Base-by-base conservation (phyloP, 2,888 invertebrate genomes). In the Chloromyia formosa region DNA sequence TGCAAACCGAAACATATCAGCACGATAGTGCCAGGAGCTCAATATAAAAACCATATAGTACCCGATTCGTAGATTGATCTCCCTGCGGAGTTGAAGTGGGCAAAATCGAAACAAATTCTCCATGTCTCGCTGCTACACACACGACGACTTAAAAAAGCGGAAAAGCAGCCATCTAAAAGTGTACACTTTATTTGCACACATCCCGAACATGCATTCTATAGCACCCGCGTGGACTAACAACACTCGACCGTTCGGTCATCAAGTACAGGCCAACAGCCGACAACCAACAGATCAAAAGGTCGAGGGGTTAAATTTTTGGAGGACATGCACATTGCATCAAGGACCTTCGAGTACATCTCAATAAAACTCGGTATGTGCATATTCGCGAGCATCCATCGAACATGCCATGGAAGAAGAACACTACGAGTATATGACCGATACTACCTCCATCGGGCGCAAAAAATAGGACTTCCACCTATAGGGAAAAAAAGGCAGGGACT, bases 121-220 rank as follows among this genome's bases (percentile, higher is more conserved):
- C 54, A 75, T 53, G 45, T 60, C 45, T 2, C 27, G 61, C 69
- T 69, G 69, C 20, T 69, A 56, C 45, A 64, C 53, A 35, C 74
- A 35, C 7, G 71, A 76, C 72, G 68, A 74, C 27, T 64, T 74
- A 68, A 74, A 74, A 76, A 76, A 76, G 73, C 74, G 73, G 76
- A 76, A 35, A 76, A 74, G 74, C 76, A 76, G 68, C 74, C 74
- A 71, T 74, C 74, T 72, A 73, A 49, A 74, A 75, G 76, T 75
- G 73, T 76, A 75, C 66, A 76, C 75, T 75, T 76, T 76, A 76
- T 76, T 76, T 76, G 76, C 76, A 76, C 76, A 76, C 76, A 76
- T 76, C 75, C 73, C 76, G 73, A 73, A 76, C 75, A 76, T 76
- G 74, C 75, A 76, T 76, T 75, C 76, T 76, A 54, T 73, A 72